These are phyloP conservation scores for Euphysa ruthae DNA, from an alignment of 30 jellyfish, hydroid and myxozoan species.

Conservation along the genomic window DNA sequence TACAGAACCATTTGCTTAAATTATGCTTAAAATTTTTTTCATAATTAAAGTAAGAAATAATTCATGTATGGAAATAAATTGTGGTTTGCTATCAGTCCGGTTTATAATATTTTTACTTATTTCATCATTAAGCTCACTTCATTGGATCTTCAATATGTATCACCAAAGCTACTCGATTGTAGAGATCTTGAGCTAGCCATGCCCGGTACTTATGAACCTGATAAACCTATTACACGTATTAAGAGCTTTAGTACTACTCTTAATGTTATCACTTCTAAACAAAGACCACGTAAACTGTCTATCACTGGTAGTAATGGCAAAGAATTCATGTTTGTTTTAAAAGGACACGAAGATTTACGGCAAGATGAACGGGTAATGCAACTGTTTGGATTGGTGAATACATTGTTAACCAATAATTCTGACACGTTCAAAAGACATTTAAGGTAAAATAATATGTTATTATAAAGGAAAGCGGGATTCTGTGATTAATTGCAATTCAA, in stretches of 20 bases:
- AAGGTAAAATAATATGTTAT: conserved; percentile 28
- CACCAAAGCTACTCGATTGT: conserved; percentile 80
- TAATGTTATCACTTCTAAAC: conserved; percentile 95
- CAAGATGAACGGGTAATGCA: conserved; percentile 99
- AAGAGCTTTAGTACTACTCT: conserved; percentile 71
- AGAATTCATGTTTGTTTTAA: conserved; percentile 78
- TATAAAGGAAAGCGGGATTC: conserved; percentile 3
- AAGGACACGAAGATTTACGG: conserved; percentile 96
- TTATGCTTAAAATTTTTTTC: background rate
- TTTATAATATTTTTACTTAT: background rate
- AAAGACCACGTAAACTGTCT: conserved; percentile 87
- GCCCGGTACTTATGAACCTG: conserved; percentile 98
- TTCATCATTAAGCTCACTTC: conserved; percentile 51
- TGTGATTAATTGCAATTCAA: background rate
- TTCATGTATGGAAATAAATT: background rate
- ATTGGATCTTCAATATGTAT: conserved; percentile 76
- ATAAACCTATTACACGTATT: conserved; percentile 79
- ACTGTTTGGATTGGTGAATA: conserved; percentile 87
- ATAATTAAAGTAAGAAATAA: background rate
- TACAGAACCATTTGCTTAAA: background rate
- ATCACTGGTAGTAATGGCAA: conserved; percentile 91
- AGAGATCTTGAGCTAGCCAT: conserved; percentile 89
- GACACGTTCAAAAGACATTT: conserved; percentile 92
- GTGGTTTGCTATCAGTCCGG: no score
- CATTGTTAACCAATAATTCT: conserved; percentile 74